Evolutionary conservation across 2,113 vertebrate genomes (phyloP).

Genomic region (Lycaon pictus): DNA sequence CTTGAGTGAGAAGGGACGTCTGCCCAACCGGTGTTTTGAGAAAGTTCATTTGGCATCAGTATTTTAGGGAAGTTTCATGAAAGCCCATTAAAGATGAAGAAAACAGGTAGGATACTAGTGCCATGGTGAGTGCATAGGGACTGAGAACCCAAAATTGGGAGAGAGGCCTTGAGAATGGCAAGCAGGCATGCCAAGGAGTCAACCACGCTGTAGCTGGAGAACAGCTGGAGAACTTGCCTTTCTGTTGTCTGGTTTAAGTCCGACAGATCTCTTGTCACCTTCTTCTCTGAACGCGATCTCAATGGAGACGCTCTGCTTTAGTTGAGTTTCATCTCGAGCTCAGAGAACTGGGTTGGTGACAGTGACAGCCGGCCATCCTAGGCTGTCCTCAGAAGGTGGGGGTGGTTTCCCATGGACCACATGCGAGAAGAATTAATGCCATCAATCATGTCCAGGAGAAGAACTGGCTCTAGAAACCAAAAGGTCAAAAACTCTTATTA

Average conservation of each 20-base stretch:
- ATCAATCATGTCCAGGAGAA: constrained; percentile 50
- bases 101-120: neutral
- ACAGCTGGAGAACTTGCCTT: neutral
- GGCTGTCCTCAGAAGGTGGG: neutral
- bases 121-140: neutral
- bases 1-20: neutral
- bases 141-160: neutral
- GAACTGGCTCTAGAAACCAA: constrained; percentile 4
- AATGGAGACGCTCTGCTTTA: neutral
- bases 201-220: neutral
- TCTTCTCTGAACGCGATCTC: neutral
- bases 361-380: neutral
- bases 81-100: neutral
- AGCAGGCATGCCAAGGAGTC: neutral
- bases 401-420: neutral
- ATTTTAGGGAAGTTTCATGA: neutral
- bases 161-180: no score
- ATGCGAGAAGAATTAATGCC: constrained; percentile 38
- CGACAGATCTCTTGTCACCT: neutral
- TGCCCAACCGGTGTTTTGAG: neutral
- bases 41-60: neutral
- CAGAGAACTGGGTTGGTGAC: neutral
- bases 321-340: neutral
- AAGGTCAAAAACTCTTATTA: constrained; percentile 65
- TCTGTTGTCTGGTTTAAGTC: neutral